Percentiles rank a stretch among this genome's conserved stretches.
phyloP scores from a whole-genome alignment of 1,140 invertebrate species.

The Globodera ellingtonae region DNA sequence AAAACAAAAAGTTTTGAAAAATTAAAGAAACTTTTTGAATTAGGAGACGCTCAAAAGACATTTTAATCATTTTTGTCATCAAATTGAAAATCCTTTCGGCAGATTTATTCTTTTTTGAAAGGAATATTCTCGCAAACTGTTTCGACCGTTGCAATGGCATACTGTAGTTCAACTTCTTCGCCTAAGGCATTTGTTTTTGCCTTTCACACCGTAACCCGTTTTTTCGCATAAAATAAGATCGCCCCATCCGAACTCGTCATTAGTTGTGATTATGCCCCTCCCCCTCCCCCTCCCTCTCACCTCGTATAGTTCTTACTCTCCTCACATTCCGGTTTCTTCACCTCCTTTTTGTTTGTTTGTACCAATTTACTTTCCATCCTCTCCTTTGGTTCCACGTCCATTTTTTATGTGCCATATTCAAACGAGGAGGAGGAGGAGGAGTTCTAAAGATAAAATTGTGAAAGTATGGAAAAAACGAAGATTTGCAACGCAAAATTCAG shows the following conservation, averaged over 20 bases:
- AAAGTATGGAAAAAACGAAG: background rate
- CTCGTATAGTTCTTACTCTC: background rate
- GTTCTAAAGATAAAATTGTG: background rate
- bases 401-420: background rate
- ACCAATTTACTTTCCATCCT: constrained; percentile 6
- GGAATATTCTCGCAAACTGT: background rate
- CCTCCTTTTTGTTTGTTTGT: constrained; percentile 3
- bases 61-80: too few relatives aligned
- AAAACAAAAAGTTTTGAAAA: too few relatives aligned
- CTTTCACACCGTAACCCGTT: background rate
- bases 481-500: background rate
- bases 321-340: background rate
- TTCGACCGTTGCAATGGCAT: background rate
- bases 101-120: background rate
- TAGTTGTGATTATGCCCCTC: background rate
- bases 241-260: background rate
- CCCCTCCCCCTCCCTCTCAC: background rate
- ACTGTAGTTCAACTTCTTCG: too few relatives aligned
- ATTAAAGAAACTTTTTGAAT: too few relatives aligned
- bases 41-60: too few relatives aligned
- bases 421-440: background rate
- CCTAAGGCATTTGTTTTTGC: background rate
- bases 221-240: constrained; percentile 10
- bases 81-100: too few relatives aligned
- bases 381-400: background rate